Evolutionary conservation across 2,113 vertebrate species (phyloP).

Genomic region (Lampris incognitus): DNA sequence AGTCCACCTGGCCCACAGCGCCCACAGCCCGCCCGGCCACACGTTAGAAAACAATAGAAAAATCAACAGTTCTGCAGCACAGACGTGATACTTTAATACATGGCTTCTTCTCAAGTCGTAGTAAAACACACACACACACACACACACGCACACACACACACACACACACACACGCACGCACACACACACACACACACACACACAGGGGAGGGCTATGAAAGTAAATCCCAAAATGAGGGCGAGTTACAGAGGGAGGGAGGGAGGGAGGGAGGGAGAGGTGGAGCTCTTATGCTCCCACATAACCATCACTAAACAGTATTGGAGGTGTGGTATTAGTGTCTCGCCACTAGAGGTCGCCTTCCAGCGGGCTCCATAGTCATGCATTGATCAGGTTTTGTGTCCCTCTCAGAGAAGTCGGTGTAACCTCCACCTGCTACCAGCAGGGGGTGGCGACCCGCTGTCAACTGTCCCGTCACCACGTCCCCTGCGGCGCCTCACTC

Average conservation of each 20-base stretch:
- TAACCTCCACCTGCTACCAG: too few species aligned
- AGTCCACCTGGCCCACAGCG: constrained; percentile 55
- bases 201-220: constrained; percentile 48
- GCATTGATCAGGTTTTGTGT: too few species aligned
- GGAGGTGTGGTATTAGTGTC: constrained; percentile 29
- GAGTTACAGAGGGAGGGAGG: constrained; percentile 46
- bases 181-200: constrained; percentile 33
- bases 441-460: too few species aligned
- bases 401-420: too few species aligned
- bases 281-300: neutral
- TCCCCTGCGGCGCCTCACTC: too few species aligned
- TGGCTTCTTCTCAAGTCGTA: constrained; percentile 87
- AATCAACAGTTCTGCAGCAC: constrained; percentile 83
- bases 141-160: constrained; percentile 38
- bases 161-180: constrained; percentile 6
- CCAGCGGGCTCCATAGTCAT: too few species aligned
- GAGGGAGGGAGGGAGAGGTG: constrained; percentile 33
- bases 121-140: constrained; percentile 40
- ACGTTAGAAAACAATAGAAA: constrained; percentile 12
- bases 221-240: constrained; percentile 29
- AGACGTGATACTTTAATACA: constrained; percentile 83
- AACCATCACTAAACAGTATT: neutral
- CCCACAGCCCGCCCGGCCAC: constrained; percentile 16
- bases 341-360: constrained; percentile 25
- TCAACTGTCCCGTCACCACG: too few species aligned